Percentiles rank a stretch among this genome's conserved stretches.
Conservation (phyloP, 2,888 invertebrate genomes). For the Cepaea hortensis region DNA sequence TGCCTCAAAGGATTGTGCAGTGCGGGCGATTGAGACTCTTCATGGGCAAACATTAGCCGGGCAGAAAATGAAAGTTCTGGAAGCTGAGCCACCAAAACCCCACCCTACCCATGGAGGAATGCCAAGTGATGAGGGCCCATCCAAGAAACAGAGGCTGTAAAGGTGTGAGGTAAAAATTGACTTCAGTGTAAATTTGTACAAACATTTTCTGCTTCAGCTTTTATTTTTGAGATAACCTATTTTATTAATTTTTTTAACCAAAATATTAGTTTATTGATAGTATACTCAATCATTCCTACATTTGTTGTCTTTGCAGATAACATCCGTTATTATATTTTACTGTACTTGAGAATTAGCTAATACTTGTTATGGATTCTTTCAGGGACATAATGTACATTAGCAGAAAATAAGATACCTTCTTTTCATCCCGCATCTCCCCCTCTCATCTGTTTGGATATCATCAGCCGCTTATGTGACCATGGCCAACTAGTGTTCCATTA, state of each 20-base stretch:
- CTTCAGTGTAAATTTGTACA: background rate
- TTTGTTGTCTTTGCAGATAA: too few relatives aligned
- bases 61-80: constrained; percentile 89
- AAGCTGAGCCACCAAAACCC: constrained; percentile 83
- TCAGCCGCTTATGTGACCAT: too few relatives aligned
- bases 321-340: too few relatives aligned
- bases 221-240: background rate
- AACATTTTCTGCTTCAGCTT: background rate
- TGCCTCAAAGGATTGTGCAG: constrained; percentile 85
- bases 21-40: constrained; percentile 84
- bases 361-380: too few relatives aligned
- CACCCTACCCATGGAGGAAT: constrained; percentile 53
- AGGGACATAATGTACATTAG: too few relatives aligned
- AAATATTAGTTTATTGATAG: background rate
- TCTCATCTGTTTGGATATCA: too few relatives aligned
- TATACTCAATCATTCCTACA: background rate
- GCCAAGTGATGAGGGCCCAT: constrained; percentile 55
- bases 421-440: too few relatives aligned
- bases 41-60: constrained; percentile 93
- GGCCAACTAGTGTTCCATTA: too few relatives aligned
- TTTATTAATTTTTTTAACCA: background rate
- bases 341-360: too few relatives aligned
- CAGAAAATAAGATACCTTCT: too few relatives aligned
- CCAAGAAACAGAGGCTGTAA: constrained; percentile 57
- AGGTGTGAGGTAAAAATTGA: too few relatives aligned